Base-by-base conservation (phyloP, 2,888 invertebrate species). In the Clunio marinus region DNA sequence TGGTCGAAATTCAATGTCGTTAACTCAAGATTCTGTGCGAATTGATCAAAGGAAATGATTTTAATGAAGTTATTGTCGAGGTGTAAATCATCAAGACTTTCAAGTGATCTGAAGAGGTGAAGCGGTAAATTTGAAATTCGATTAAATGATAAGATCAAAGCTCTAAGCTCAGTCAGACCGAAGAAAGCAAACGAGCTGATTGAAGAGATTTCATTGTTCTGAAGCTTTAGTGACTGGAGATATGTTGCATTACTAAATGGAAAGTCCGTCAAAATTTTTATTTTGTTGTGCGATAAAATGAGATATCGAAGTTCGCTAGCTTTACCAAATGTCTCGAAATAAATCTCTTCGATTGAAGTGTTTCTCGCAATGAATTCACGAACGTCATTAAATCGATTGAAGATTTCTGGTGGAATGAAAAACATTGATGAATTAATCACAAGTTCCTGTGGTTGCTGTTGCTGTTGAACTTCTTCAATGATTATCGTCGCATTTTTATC, bases 101-200 rank as follows among this genome's bases (percentile, higher is more conserved):
- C 27, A n/a, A 63, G 17, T 8, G 15, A 25, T 20, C 24, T 25
- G 24, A 63, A 46, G 10, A 63, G 15, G 17, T 45, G 37, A 1
- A 63, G 28, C 15, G 63, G 63, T 2, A 63, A n/a, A 22, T 46
- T 24, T 2, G 10, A 15, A 20, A 63, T 63, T 63, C 46, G 45
- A 46, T 63, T 63, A n/a, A 20, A 63, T 13, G 63, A 63, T 37
- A 63, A 63, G 20, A n/a, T 27, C 10, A 63, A 45, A 17, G n/a
- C 8, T 45, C 63, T 45, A 8, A 63, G 20, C 28, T 25, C 22
- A n/a, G 25, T 17, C 1, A 63, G 15, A 27, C 63, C 63, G 1
- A 37, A 24, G 37, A 63, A 63, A 8, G 25, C 46, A 27, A 46
- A 22, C 20, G 27, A 5, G 8, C 20, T n/a, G 17, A 63, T 15